Base-by-base conservation (phyloP, 1,140 invertebrate species). In the Apocrypta bakeri region DNA sequence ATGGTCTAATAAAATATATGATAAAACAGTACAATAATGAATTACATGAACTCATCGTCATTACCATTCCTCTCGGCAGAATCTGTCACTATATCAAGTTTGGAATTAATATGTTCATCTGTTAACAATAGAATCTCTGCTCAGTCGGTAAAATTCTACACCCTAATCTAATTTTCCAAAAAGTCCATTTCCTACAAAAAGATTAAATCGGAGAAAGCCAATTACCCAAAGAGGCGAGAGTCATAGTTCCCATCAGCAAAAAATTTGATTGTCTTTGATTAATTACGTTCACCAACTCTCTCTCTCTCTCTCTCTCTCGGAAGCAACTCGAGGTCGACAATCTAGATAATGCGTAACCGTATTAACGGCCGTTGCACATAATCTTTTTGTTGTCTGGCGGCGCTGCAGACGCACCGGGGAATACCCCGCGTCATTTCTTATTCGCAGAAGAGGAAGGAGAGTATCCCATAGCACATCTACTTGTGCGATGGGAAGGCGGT, bases 341-440 rank as follows among this genome's bases (percentile, higher is more conserved):
- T 92, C 90, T 90, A 89, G 90, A 92, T 91, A 91, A 90, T 89
- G 87, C 87, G 84, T 88, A 89, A 90, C 88, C 87, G 90, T 90
- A 90, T 90, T 90, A 90, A 90, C 87, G 85, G 86, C 83, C 40
- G 69, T 63, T 24, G 31, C 24, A 8, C 37, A 48, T 73, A 84
- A 88, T 87, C 86, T 86, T 87, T 86, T 89, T 85, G 77, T 86
- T 72, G 76, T 33, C 61, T 64, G 40, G 25, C 12, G 68, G 40
- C 40, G 11, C 7, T 66, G 69, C 31, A 66, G 33, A 74, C 61
- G 72, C 17, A 27, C 63, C 61, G 40, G 79, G 37, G 33, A 81
- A 66, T 42, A 33, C 27, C 33, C 73, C 61, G 33, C 25, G 71
- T 33, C 63, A 27, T 27, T 66, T 27, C 63, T 66, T 66, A 9